A percentile compares a stretch with the other conserved stretches of the same genome.
Evolutionary conservation across 2,888 invertebrate species (phyloP).

Genomic region (Campoplex capitator): DNA sequence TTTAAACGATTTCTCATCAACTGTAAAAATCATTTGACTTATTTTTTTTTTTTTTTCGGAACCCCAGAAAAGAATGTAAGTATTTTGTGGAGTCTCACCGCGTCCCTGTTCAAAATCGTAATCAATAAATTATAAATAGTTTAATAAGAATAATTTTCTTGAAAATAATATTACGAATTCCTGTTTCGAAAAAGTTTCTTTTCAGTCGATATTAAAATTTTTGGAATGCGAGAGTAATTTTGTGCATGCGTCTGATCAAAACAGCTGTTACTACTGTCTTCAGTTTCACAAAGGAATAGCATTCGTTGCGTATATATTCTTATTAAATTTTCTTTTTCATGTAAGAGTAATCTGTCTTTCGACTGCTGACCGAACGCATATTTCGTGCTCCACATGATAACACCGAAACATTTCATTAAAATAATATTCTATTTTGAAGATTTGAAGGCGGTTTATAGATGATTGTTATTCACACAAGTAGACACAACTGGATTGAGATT

Average conservation of each 20-base stretch:
- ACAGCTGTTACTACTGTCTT: constrained; percentile 11
- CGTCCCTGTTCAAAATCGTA: too few relatives aligned
- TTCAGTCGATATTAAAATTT: not conserved
- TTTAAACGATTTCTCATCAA: not conserved
- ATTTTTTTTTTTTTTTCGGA: too few relatives aligned
- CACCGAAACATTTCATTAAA: not conserved
- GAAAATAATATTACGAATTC: not conserved
- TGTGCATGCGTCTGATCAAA: not conserved
- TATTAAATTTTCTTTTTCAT: not conserved
- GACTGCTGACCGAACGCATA: not conserved
- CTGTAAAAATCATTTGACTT: not conserved
- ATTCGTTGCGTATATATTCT: not conserved
- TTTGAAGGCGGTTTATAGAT: not conserved
- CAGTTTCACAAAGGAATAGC: not conserved
- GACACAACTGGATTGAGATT: not conserved
- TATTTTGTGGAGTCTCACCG: too few relatives aligned
- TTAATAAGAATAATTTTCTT: not conserved
- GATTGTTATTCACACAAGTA: constrained; percentile 6
- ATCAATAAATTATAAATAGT: not conserved
- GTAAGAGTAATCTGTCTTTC: not conserved
- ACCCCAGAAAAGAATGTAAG: too few relatives aligned
- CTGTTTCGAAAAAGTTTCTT: not conserved
- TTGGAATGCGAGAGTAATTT: not conserved
- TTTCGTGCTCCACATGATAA: not conserved
- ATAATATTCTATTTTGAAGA: constrained; percentile 2